phyloP scores from a whole-genome alignment of 2,113 vertebrate genomes.

The Tetraodon nigroviridis region DNA sequence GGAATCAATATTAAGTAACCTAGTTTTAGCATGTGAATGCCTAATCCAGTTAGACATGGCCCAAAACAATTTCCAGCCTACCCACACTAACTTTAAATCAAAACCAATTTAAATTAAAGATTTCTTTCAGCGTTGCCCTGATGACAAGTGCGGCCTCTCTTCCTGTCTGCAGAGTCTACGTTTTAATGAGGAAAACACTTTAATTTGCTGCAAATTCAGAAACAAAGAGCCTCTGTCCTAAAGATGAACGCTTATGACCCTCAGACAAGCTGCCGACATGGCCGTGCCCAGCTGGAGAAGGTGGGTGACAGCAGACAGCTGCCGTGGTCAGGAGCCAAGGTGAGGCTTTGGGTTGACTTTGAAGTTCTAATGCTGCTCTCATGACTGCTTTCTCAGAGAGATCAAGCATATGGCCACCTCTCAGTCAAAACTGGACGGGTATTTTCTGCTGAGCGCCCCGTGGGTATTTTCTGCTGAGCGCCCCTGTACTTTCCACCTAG shows the following conservation, averaged over 20 bases:
- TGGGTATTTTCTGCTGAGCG: conserved; percentile 28
- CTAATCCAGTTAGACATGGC: no score
- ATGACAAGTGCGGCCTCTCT: background rate
- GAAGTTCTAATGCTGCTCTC: conserved; percentile 66
- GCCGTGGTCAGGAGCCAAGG: conserved; percentile 63
- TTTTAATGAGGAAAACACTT: conserved; percentile 18
- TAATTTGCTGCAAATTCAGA: conserved; percentile 23
- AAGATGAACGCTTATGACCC: conserved; percentile 43
- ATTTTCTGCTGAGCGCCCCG: conserved; percentile 14
- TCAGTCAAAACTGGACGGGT: conserved; percentile 44
- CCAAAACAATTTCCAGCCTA: background rate
- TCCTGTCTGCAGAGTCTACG: background rate
- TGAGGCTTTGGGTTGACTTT: conserved; percentile 67
- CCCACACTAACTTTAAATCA: background rate
- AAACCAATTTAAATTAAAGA: conserved; percentile 2
- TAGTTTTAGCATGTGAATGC: no score
- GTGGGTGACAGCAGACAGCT: conserved; percentile 63
- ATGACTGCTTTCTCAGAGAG: conserved; percentile 59
- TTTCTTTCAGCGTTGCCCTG: background rate
- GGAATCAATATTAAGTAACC: no score
- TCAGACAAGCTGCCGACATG: conserved; percentile 56
- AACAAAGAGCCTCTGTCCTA: conserved; percentile 44
- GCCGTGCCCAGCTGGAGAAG: conserved; percentile 54
- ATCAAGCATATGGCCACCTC: conserved; percentile 52
- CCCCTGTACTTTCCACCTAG: conserved; percentile 3